phyloP scores from a whole-genome alignment of 92 coral and sea anemone genomes.

The Siderastrea siderea region DNA sequence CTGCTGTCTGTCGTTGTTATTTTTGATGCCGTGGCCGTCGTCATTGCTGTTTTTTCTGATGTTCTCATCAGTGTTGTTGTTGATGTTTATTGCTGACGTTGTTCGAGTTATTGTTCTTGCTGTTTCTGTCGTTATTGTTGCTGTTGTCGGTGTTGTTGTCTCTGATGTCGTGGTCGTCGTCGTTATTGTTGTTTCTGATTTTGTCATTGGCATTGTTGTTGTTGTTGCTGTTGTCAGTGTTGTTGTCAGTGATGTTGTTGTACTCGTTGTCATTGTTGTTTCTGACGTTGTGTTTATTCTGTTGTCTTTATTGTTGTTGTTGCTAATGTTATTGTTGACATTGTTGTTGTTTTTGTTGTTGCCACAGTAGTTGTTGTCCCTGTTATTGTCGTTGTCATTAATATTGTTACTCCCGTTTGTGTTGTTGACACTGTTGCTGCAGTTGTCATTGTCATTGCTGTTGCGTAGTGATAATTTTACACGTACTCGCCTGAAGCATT shows the following conservation, averaged over 20 bases:
- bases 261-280: neutral
- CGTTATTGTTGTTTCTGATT: neutral
- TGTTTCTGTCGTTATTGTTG: neutral
- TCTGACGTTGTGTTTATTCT: neutral
- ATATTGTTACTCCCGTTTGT: neutral
- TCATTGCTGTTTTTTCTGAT: neutral
- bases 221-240: neutral
- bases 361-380: neutral
- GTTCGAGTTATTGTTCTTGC: neutral
- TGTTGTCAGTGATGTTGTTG: neutral
- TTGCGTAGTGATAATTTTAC: too few relatives aligned
- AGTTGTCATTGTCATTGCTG: too few relatives aligned
- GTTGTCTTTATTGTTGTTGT: neutral
- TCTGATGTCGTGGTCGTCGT: neutral
- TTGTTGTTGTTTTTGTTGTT: neutral
- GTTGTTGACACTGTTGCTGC: neutral
- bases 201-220: neutral
- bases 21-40: neutral
- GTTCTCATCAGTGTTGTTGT: neutral
- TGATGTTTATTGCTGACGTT: neutral
- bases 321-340: neutral
- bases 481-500: neutral
- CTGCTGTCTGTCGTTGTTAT: neutral
- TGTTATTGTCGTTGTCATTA: neutral
- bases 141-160: neutral